Evolutionary conservation across 2,113 vertebrate species (phyloP).

Genomic region (Rynchops niger): DNA sequence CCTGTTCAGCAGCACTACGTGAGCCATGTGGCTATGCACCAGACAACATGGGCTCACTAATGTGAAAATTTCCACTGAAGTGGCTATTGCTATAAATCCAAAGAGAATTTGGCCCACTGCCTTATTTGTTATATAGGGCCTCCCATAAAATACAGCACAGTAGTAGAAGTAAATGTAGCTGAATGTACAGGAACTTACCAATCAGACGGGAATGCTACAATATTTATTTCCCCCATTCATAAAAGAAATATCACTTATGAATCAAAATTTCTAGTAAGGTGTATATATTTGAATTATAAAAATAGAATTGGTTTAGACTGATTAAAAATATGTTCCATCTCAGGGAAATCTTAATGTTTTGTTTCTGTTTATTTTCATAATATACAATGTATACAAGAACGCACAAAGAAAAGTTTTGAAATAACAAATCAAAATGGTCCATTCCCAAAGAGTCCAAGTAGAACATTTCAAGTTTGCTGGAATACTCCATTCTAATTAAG

Average conservation of each 20-base stretch:
- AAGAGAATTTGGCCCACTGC: not conserved
- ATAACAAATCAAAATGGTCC: not conserved
- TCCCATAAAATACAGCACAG: not conserved
- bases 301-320: not conserved
- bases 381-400: not conserved
- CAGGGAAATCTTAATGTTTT: not conserved
- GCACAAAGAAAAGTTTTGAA: not conserved
- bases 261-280: not conserved
- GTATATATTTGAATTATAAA: not conserved
- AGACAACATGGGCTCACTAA: not conserved
- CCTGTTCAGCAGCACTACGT: not conserved
- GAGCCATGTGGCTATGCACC: not conserved
- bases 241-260: not conserved
- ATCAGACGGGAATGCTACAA: not conserved
- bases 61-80: not conserved
- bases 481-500: not conserved
- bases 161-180: not conserved
- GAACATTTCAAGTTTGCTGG: not conserved
- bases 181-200: not conserved
- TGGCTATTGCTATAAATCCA: not conserved
- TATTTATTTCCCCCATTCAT: not conserved
- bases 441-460: not conserved
- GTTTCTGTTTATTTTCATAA: not conserved
- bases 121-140: not conserved
- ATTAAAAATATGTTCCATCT: not conserved